Evolutionary conservation across 2,113 vertebrate genomes (phyloP).

Genomic region (Meriones unguiculatus): DNA sequence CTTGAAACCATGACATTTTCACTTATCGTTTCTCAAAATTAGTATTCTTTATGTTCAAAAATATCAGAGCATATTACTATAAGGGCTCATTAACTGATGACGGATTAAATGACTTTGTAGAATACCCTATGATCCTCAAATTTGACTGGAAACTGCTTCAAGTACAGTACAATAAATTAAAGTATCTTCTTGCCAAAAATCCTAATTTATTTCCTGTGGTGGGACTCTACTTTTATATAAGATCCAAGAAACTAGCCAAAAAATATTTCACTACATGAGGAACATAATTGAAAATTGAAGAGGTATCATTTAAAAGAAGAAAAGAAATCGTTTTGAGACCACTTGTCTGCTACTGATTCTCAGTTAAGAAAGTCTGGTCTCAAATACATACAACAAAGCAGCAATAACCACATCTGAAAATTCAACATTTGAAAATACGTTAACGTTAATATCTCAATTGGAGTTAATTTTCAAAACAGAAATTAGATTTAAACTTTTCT

Average conservation of each 20-base stretch:
- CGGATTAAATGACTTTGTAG: not conserved
- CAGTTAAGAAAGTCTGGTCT: not conserved
- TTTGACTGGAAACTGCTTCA: not conserved
- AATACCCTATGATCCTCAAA: not conserved
- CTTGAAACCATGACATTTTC: not conserved
- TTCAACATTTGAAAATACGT: not conserved
- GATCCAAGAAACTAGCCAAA: not conserved
- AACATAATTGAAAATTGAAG: constrained; percentile 16
- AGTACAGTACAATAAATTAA: not conserved
- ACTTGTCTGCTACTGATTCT: not conserved
- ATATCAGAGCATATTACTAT: not conserved
- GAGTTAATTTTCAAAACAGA: constrained; percentile 31
- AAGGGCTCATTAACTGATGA: not conserved
- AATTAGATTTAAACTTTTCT: constrained; percentile 9
- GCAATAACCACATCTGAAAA: not conserved
- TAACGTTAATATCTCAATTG: constrained; percentile 9
- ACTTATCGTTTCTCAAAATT: not conserved
- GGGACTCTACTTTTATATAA: constrained; percentile 49
- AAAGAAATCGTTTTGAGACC: not conserved
- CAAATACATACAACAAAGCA: not conserved
- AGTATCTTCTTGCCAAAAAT: constrained; percentile 53
- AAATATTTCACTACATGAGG: not conserved
- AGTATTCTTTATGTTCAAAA: not conserved
- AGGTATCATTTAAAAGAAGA: not conserved
- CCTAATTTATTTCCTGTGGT: not conserved